Conservation (phyloP, 2,797 vertebrate genomes). For the Catharus ustulatus region DNA sequence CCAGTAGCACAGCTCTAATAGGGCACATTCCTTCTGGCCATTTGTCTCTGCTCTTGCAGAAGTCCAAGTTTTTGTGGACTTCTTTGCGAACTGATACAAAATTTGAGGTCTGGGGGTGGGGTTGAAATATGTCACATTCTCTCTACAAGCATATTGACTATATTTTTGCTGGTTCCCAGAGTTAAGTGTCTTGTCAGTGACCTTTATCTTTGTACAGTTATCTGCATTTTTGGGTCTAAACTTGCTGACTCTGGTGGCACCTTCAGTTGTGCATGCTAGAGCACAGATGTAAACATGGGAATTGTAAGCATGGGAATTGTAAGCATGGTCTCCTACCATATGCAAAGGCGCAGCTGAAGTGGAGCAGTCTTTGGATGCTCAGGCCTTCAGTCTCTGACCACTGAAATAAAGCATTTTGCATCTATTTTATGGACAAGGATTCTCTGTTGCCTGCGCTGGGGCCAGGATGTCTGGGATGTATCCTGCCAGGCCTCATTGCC, state of each 20-base stretch:
- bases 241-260: not conserved
- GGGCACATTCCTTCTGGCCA: not conserved
- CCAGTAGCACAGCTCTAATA: not conserved
- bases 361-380: not conserved
- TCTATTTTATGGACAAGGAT: not conserved
- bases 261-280: not conserved
- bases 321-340: not conserved
- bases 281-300: not conserved
- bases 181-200: not conserved
- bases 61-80: not conserved
- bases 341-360: not conserved
- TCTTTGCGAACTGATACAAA: not conserved
- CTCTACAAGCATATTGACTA: not conserved
- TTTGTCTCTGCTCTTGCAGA: not conserved
- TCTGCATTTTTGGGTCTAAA: not conserved
- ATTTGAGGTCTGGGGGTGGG: fast-evolving
- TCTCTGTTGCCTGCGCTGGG: not conserved
- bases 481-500: not conserved
- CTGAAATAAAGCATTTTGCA: not conserved
- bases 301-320: not conserved
- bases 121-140: not conserved
- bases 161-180: not conserved
- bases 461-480: not conserved
- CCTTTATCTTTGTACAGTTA: not conserved
- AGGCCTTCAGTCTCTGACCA: not conserved